Percentiles rank a stretch among this genome's conserved stretches.
Evolutionary conservation across 2,113 vertebrate species (phyloP).

Genomic region (Acinonyx jubatus): DNA sequence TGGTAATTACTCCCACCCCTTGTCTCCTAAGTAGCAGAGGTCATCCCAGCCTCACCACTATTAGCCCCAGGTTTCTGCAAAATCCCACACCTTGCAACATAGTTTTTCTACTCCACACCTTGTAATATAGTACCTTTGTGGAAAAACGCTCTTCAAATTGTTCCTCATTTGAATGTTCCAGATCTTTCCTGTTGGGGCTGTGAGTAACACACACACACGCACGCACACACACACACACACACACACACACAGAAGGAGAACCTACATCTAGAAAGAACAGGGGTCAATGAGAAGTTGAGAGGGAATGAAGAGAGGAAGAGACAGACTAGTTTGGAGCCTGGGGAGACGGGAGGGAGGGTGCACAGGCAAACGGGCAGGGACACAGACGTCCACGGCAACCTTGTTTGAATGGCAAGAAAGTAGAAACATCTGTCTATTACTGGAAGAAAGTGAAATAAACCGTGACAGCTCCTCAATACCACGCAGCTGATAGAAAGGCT

Average conservation of each 20-base stretch:
- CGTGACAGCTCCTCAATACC: neutral
- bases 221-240: neutral
- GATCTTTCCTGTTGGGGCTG: neutral
- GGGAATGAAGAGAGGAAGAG: neutral
- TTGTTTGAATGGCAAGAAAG: neutral
- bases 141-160: neutral
- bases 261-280: neutral
- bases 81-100: neutral
- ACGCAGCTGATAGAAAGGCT: neutral
- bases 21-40: neutral
- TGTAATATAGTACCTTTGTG: neutral
- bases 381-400: accelerated
- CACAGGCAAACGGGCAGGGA: neutral
- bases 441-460: neutral
- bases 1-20: neutral
- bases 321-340: neutral
- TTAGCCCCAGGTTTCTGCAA: neutral
- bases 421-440: neutral
- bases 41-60: neutral
- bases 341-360: neutral
- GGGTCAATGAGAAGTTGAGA: neutral
- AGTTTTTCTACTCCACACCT: neutral
- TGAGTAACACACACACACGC: neutral
- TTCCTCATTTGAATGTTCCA: neutral
- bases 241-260: neutral